Evolutionary conservation across 2,113 vertebrate genomes (phyloP), one percentile per base, ranked within the genome.

Genomic region (Vanacampus margaritifer): DNA sequence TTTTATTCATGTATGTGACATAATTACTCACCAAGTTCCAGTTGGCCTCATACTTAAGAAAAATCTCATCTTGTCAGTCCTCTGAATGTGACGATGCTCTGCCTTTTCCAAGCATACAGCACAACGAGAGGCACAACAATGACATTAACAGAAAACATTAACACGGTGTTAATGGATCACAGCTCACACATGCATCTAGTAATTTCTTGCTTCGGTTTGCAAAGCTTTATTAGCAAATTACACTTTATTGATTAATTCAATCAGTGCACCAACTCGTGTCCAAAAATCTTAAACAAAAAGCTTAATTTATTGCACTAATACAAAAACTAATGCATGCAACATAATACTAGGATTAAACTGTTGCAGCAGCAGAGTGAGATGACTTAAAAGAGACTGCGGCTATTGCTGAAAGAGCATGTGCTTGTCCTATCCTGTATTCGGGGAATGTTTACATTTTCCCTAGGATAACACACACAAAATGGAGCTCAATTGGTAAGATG

Each of bases 131-230:
- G 13, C 41, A 43, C 24, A 36, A n/a, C n/a, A 3, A 50, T 63
- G 68, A 71, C n/a, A 16, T 43, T 32, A 61, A 65, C 64, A 65
- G 39, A 35, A 65, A 19, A 56, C 26, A 39, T 60, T 77, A 59
- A 35, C 72, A 65, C 37, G 24, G 14, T 13, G 71, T 74, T 57
- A 65, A 41, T 48, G 65, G 21, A 53, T 71, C 53, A 67, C 60
- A 64, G 39, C 19, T 36, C n/a, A 35, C 45, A 66, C 37, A 67
- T 14, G 37, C 24, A 28, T 16, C 53, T 12, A 28, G 23, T 6
- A 13, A 56, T 26, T 56, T 26, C 13, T 7, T 57, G 54, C 24
- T 57, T 28, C 17, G 24, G 13, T 14, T 16, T 16, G 12, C 9
- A 11, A 54, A 26, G n/a, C 23, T 10, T 53, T 53, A 53, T 24